Evolutionary conservation across 1,140 invertebrate genomes (phyloP).

Genomic region (Planococcus citri): DNA sequence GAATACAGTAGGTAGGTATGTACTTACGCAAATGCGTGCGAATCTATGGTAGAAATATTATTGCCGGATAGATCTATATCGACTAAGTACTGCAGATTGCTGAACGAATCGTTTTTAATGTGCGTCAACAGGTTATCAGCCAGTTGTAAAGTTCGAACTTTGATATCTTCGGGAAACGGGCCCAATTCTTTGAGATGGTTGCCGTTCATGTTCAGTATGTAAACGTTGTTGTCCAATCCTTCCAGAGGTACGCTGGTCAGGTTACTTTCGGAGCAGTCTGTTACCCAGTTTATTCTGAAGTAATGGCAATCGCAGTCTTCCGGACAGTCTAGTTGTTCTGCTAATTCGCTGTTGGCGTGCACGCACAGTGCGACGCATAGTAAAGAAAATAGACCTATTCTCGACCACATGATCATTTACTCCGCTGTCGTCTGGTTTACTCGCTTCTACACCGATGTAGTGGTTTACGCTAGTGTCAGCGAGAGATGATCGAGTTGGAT

Average conservation of each 20-base stretch:
- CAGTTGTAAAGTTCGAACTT: constrained; percentile 53
- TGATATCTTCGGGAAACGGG: constrained; percentile 49
- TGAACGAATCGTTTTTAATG: constrained; percentile 46
- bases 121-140: constrained; percentile 49
- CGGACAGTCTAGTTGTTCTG: constrained; percentile 45
- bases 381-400: background rate
- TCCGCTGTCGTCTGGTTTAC: background rate
- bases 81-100: constrained; percentile 48
- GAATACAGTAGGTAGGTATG: constrained; percentile 28
- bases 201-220: constrained; percentile 55
- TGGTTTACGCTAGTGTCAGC: background rate
- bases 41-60: constrained; percentile 46
- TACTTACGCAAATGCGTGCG: constrained; percentile 53
- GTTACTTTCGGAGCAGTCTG: constrained; percentile 60
- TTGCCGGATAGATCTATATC: constrained; percentile 56
- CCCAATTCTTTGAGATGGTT: constrained; percentile 47
- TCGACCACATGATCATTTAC: background rate
- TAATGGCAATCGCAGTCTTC: constrained; percentile 62
- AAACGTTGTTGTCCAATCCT: constrained; percentile 49
- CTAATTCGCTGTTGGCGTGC: constrained; percentile 13
- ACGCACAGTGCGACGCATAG: background rate
- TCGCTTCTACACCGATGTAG: background rate
- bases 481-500: background rate
- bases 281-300: constrained; percentile 62
- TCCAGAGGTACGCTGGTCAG: constrained; percentile 51